Base-by-base conservation (phyloP, 2,888 invertebrate genomes). In the Erannis defoliaria region DNA sequence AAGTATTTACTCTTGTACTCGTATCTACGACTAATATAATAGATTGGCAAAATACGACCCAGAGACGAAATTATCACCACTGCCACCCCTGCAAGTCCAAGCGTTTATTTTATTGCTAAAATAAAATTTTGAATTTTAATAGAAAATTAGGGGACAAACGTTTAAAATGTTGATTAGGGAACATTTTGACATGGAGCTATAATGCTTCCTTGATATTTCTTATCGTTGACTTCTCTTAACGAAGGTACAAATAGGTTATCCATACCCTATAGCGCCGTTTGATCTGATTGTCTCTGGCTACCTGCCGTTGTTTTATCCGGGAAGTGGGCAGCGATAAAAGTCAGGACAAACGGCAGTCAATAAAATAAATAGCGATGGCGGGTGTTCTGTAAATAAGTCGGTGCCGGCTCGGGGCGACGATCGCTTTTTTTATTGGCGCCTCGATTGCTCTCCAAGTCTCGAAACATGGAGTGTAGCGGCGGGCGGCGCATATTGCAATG, bases 401-500 rank as follows among this genome's bases (percentile, higher is more conserved):
- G 83, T 83, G 82, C 80, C 80, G 80, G 85, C 83, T 86, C 88
- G 84, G 89, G 90, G 91, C 88, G 89, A 86, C 90, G 90, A 90
- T 93, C 91, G 92, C 80, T 89, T 93, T 93, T 93, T 93, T 93
- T 93, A 93, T 93, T 93, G 93, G 88, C 89, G 91, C 90, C 90
- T 89, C 90, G 88, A 93, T 93, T 88, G 92, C 93, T 90, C 93
- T 93, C 89, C 86, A 90, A 89, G 91, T 89, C 93, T 91, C 88
- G 89, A 91, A 90, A 91, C 90, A 88, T 86, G 81, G 90, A 88
- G 89, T 84, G 88, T 76, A 70, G 64, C 64, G 69, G 65, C 64
- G 69, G 76, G 71, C 70, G 78, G 76, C 84, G 87, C 86, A 87
- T 88, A 86, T 86, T 88, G 81, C 80, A 81, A 64, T 75, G 78